Evolutionary conservation across 2,888 invertebrate species (phyloP), one percentile per base, ranked within the genome.

Genomic region (Timandra comae): DNA sequence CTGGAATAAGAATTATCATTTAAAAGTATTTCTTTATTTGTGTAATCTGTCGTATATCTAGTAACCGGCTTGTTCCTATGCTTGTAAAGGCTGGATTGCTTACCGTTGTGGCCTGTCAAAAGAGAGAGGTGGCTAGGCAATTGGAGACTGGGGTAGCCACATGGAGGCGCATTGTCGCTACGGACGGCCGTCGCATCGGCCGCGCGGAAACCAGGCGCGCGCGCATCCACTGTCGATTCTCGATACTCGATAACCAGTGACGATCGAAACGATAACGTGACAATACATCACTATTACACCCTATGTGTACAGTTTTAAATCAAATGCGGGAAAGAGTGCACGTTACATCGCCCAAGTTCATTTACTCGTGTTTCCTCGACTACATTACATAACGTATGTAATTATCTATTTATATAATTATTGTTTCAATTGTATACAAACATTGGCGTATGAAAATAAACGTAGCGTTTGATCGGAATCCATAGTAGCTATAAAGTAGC

Each of bases 61-160:
- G 43, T 36, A 41, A 43, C 39, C 43, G 39, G 45, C 35, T 43
- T 38, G 40, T 37, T 44, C 38, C 37, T 34, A 40, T 31, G 42
- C 44, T 43, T 36, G 43, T 37, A 39, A 38, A 35, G 46, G 38
- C 41, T 46, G 51, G 42, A 46, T 43, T 39, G 60, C 59, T 61
- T 63, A 68, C 67, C 63, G 68, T 64, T 65, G 67, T 57, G 46
- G 43, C 59, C 40, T 33, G 47, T 76, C 67, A 76, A 84, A 84
- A 85, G 84, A 82, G 84, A 85, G 84, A 85, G 84, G 82, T 72
- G 76, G 73, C 73, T 72, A 73, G 70, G 73, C 64, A 59, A 56
- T 64, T 63, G 64, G 59, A 64, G 64, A 67, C 65, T 60, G 78
- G 74, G 72, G 77, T 71, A 73, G 74, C 77, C 63, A 69, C 25